A percentile compares a stretch with the other conserved stretches of the same genome.
Conservation (phyloP, 2,888 invertebrate species). For the Nomada lathburiana region DNA sequence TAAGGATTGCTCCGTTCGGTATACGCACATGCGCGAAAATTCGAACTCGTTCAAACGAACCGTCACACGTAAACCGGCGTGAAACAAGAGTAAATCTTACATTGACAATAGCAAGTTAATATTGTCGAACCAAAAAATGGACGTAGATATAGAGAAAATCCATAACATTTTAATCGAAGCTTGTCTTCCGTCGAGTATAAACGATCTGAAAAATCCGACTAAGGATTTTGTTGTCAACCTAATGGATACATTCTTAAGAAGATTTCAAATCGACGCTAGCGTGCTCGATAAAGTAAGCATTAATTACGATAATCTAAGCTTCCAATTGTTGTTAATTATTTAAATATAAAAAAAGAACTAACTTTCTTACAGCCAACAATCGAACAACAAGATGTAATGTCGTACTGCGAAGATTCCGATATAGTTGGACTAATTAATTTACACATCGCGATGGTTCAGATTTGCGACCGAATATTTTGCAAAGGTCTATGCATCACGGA, state of each 20-base stretch:
- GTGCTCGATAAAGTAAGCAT: slow-evolving; percentile 61
- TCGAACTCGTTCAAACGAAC: no score
- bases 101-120: no score
- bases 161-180: slow-evolving; percentile 65
- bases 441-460: slow-evolving; percentile 60
- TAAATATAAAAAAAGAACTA: not conserved
- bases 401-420: slow-evolving; percentile 59
- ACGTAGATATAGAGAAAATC: slow-evolving; percentile 66
- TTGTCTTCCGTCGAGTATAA: slow-evolving; percentile 67
- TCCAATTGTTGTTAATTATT: not conserved
- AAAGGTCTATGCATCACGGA: slow-evolving; percentile 72
- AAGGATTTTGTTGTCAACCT: slow-evolving; percentile 72
- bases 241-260: slow-evolving; percentile 66
- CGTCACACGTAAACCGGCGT: no score
- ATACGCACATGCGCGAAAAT: no score
- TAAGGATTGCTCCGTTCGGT: no score
- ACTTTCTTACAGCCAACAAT: slow-evolving; percentile 62
- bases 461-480: slow-evolving; percentile 70
- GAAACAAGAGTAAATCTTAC: no score
- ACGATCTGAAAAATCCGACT: slow-evolving; percentile 73
- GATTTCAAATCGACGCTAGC: slow-evolving; percentile 66
- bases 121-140: slow-evolving; percentile 41
- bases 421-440: slow-evolving; percentile 71
- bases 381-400: slow-evolving; percentile 63
- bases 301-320: not conserved